These are phyloP conservation scores for Lophochroa leadbeateri DNA, from an alignment of 2,113 vertebrate genomes.

Conservation along the genomic window DNA sequence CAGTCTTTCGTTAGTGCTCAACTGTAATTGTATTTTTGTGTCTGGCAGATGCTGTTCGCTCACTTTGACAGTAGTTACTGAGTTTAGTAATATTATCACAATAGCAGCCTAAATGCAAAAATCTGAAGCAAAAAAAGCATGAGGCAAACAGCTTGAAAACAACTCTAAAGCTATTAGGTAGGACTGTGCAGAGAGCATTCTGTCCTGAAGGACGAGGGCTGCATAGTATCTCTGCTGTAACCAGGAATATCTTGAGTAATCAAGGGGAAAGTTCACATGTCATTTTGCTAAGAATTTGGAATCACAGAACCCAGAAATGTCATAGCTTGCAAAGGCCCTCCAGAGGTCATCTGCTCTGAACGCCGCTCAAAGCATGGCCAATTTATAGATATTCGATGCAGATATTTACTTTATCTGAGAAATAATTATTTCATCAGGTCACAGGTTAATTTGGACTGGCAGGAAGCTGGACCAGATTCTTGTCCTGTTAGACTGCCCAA, in stretches of 20 bases:
- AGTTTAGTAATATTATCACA: constrained; percentile 33
- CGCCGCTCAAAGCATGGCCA: background rate
- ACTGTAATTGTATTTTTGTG: constrained; percentile 47
- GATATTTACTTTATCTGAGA: background rate
- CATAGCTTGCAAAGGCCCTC: background rate
- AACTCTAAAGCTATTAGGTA: constrained; percentile 20
- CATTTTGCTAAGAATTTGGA: background rate
- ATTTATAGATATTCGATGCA: background rate
- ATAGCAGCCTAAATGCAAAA: constrained; percentile 43
- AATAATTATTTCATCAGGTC: background rate
- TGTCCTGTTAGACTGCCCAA: background rate
- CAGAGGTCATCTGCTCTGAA: background rate
- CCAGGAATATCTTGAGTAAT: background rate
- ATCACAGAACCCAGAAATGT: background rate
- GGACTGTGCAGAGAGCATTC: background rate
- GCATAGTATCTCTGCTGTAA: background rate
- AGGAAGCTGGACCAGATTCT: background rate
- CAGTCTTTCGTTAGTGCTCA: constrained; percentile 38
- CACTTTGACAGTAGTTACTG: constrained; percentile 17
- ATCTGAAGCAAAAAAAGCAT: constrained; percentile 12
- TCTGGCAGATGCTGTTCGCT: constrained; percentile 50
- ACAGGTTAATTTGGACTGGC: background rate
- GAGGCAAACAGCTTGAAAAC: constrained; percentile 30
- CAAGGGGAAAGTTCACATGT: background rate
- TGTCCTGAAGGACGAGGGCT: background rate